Evolutionary conservation across 2,797 vertebrate species (phyloP).

Genomic region (Sebastes kiyomatsui): DNA sequence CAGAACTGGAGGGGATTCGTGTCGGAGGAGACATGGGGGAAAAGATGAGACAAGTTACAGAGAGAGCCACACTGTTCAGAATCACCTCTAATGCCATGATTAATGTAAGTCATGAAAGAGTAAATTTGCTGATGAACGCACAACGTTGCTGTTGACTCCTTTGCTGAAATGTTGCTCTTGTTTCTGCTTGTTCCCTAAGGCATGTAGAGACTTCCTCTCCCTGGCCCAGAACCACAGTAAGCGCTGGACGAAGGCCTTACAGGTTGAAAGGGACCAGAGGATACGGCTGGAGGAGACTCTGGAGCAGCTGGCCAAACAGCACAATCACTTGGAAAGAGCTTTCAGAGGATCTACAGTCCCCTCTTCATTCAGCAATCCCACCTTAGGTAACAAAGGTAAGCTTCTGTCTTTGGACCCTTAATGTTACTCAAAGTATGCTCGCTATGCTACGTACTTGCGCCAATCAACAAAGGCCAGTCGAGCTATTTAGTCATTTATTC

Average conservation of each 20-base stretch:
- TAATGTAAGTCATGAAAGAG: slow-evolving; percentile 83
- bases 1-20: slow-evolving; percentile 91
- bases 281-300: slow-evolving; percentile 95
- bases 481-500: neutral
- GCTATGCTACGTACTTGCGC: neutral
- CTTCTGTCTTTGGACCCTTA: neutral
- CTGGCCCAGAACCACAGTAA: slow-evolving; percentile 93
- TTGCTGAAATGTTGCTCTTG: slow-evolving; percentile 5
- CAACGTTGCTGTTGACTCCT: neutral
- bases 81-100: slow-evolving; percentile 99
- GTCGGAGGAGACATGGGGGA: slow-evolving; percentile 88
- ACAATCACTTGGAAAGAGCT: slow-evolving; percentile 95
- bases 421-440: neutral
- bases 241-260: slow-evolving; percentile 95
- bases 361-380: slow-evolving; percentile 75
- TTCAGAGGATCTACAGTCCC: slow-evolving; percentile 94
- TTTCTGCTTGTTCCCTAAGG: slow-evolving; percentile 73
- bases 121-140: neutral
- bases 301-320: slow-evolving; percentile 96
- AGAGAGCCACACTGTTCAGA: slow-evolving; percentile 93
- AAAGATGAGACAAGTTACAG: slow-evolving; percentile 95
- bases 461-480: neutral
- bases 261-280: slow-evolving; percentile 92
- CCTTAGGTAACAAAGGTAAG: slow-evolving; percentile 85
- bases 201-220: slow-evolving; percentile 92